Evolutionary conservation across 1,140 invertebrate genomes (phyloP).

Genomic region (Cotesia typhae): DNA sequence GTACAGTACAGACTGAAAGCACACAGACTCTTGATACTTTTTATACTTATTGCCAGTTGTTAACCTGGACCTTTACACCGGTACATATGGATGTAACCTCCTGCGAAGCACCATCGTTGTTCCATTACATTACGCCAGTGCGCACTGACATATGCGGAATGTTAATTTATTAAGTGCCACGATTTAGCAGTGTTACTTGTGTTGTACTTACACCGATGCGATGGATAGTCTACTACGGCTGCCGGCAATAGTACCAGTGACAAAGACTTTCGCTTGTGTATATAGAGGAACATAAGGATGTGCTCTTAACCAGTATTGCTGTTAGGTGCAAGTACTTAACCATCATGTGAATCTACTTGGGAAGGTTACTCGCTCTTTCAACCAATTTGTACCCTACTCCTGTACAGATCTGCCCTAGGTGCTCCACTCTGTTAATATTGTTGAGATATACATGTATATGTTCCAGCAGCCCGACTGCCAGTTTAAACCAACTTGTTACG

Average conservation of each 20-base stretch:
- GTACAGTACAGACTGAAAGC: not conserved
- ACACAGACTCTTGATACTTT: not conserved
- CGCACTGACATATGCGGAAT: constrained; percentile 29
- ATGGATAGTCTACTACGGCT: too few relatives aligned
- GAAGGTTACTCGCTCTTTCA: too few relatives aligned
- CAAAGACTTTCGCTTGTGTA: constrained; percentile 3
- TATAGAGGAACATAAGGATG: not conserved
- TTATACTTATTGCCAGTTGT: constrained; percentile 24
- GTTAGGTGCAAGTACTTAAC: not conserved
- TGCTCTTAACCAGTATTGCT: constrained; percentile 21
- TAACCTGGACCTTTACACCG: constrained; percentile 32
- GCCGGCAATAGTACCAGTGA: too few relatives aligned
- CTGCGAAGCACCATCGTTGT: constrained; percentile 15
- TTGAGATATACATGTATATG: not conserved
- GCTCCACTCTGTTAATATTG: not conserved
- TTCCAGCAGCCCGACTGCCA: not conserved
- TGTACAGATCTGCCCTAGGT: not conserved
- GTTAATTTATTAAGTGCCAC: constrained; percentile 32
- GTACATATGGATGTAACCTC: constrained; percentile 26
- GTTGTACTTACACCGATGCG: too few relatives aligned
- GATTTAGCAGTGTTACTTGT: constrained; percentile 9
- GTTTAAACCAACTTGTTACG: not conserved
- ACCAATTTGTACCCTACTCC: too few relatives aligned
- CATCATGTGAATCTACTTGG: too few relatives aligned
- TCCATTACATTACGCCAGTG: constrained; percentile 17